These are phyloP conservation scores for Thymelicus acteon DNA, from an alignment of 2,888 invertebrate species.

Conservation along the genomic window DNA sequence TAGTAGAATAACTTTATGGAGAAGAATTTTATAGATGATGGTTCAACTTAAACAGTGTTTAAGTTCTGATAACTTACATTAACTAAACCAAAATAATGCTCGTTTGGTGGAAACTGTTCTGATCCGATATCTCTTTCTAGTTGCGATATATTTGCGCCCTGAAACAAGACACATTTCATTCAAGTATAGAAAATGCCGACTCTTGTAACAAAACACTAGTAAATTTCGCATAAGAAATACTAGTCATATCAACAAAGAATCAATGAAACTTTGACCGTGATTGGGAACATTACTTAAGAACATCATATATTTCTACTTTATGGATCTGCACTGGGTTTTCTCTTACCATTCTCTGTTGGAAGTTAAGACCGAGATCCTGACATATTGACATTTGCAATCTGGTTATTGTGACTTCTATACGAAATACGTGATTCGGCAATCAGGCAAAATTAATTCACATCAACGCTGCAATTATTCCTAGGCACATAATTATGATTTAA, in stretches of 20 bases:
- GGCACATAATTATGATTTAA: conserved; percentile 66
- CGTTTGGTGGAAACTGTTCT: conserved; percentile 99
- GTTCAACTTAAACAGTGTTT: too few species aligned
- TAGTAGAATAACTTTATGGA: too few species aligned
- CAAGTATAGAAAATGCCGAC: conserved; percentile 17
- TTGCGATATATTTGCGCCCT: conserved; percentile 99
- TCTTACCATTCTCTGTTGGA: conserved; percentile 84
- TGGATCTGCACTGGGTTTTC: conserved; percentile 36
- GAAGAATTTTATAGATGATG: too few species aligned
- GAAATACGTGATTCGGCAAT: conserved; percentile 59
- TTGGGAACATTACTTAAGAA: not conserved
- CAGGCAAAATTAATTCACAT: conserved; percentile 54
- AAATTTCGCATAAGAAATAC: conserved; percentile 8
- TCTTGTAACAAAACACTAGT: not conserved
- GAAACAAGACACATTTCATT: conserved; percentile 50
- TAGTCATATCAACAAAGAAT: conserved; percentile 16
- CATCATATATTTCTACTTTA: conserved; percentile 3
- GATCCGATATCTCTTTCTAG: conserved; percentile 99
- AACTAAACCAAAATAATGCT: conserved; percentile 99
- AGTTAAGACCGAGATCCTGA: conserved; percentile 85
- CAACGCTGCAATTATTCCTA: conserved; percentile 55
- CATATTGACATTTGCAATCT: conserved; percentile 85
- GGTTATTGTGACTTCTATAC: conserved; percentile 68
- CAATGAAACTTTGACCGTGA: conserved; percentile 20
- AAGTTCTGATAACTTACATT: conserved; percentile 89